These are phyloP conservation scores for Diarsia dahlii DNA, from an alignment of 2,888 invertebrate genomes.

Conservation along the genomic window DNA sequence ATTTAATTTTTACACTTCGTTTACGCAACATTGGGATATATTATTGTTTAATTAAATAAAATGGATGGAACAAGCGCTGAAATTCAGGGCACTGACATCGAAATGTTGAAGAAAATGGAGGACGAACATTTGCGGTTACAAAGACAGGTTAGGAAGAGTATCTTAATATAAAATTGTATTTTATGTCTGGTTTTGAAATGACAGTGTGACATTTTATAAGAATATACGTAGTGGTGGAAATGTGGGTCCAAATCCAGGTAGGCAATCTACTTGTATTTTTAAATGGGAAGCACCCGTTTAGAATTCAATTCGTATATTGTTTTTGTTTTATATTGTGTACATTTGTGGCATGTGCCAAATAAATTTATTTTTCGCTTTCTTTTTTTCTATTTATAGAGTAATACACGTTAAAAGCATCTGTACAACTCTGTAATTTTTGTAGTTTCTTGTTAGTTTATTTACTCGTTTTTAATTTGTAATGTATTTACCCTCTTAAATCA, in stretches of 20 bases:
- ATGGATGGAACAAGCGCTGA: conserved; percentile 66
- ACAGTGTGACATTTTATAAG: background rate
- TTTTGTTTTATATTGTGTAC: too few species aligned
- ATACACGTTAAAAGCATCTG: too few species aligned
- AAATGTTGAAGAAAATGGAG: conserved; percentile 82
- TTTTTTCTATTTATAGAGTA: too few species aligned
- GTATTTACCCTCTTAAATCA: too few species aligned
- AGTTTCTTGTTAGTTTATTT: too few species aligned
- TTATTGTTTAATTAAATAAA: conserved; percentile 55
- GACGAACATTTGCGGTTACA: conserved; percentile 85
- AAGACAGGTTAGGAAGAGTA: conserved; percentile 75
- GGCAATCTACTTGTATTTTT: too few species aligned
- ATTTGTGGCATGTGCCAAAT: too few species aligned
- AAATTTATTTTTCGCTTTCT: too few species aligned
- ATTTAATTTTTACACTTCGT: conserved; percentile 55
- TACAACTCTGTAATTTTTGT: too few species aligned
- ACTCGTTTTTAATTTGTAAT: too few species aligned
- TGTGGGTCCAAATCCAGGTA: background rate
- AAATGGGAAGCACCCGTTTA: too few species aligned
- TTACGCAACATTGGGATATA: conserved; percentile 41
- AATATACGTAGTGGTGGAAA: background rate
- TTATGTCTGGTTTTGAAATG: background rate
- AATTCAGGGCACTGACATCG: conserved; percentile 72
- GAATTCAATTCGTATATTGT: too few species aligned
- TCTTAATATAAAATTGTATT: conserved; percentile 14